Percentiles rank a stretch among this genome's conserved stretches.
These are phyloP conservation scores for Triplophysa yarkandensis DNA, from an alignment of 2,797 vertebrate genomes.

Conservation along the genomic window DNA sequence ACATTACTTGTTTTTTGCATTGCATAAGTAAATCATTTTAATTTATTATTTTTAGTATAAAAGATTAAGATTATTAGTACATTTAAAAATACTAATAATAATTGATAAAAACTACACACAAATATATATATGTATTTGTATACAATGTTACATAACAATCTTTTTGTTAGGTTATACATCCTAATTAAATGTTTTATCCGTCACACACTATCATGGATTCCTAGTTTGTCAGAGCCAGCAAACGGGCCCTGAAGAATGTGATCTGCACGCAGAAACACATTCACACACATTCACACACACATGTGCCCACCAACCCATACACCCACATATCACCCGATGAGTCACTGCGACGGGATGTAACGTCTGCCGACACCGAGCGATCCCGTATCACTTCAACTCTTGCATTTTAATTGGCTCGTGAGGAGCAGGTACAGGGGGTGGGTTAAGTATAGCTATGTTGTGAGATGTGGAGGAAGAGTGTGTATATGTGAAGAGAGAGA, in stretches of 20 bases:
- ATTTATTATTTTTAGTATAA: no score
- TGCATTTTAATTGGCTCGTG: conserved; percentile 11
- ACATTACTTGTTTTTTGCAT: no score
- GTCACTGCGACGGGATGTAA: conserved; percentile 29
- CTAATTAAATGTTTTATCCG: conserved; percentile 17
- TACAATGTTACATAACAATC: no score
- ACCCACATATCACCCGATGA: conserved; percentile 13
- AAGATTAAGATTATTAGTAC: no score
- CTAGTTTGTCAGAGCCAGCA: conserved; percentile 17
- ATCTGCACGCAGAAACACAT: conserved; percentile 23
- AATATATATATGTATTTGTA: no score
- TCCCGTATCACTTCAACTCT: conserved; percentile 3
- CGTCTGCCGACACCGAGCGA: neutral
- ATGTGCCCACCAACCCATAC: neutral
- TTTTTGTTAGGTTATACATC: no score
- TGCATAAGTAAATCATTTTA: no score
- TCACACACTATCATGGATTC: conserved; percentile 13
- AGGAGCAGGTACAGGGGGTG: neutral
- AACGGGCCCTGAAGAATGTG: conserved; percentile 13
- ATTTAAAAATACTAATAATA: no score
- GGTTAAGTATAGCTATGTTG: conserved; percentile 5
- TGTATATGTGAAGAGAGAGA: neutral
- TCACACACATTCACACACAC: conserved; percentile 34
- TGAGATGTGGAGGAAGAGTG: neutral
- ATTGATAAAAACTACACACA: no score